phyloP scores from a whole-genome alignment of 2,888 invertebrate genomes.

The Melieria omissa region DNA sequence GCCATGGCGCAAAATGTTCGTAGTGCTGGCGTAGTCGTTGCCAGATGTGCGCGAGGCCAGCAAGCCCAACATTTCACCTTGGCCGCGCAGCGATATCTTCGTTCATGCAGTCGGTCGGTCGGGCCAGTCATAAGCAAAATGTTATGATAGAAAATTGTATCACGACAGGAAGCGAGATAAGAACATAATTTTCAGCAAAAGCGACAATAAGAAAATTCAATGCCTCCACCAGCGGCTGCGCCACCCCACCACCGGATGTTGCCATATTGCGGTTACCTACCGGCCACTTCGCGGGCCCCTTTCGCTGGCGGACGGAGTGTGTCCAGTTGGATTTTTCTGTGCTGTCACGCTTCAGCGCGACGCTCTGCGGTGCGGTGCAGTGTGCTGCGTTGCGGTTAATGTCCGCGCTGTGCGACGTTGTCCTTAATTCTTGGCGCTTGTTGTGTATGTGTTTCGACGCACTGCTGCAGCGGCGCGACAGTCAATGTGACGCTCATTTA shows the following conservation, averaged over 20 bases:
- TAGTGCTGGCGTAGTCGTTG: background rate
- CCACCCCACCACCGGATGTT: constrained; percentile 53
- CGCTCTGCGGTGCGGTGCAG: background rate
- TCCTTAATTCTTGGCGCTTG: constrained; percentile 10
- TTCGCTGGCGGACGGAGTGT: constrained; percentile 15
- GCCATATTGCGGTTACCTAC: constrained; percentile 57
- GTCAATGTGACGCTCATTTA: constrained; percentile 46
- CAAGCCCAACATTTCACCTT: background rate
- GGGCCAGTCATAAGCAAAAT: constrained; percentile 46
- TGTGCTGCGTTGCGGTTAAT: background rate
- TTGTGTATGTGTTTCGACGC: no score
- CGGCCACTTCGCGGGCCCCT: constrained; percentile 32
- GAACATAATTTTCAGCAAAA: constrained; percentile 59
- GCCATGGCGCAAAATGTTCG: background rate
- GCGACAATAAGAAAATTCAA: constrained; percentile 20
- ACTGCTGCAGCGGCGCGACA: no score
- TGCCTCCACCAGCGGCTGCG: constrained; percentile 7
- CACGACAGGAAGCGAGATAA: constrained; percentile 68
- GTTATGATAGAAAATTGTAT: constrained; percentile 65
- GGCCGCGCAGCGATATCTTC: constrained; percentile 2
- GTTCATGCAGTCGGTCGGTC: background rate
- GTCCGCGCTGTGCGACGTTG: background rate
- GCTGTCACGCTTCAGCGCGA: constrained; percentile 20
- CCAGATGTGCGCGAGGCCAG: background rate
- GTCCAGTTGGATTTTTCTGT: constrained; percentile 11